Base-by-base conservation (phyloP, 2,888 invertebrate genomes). In the Clunio marinus region DNA sequence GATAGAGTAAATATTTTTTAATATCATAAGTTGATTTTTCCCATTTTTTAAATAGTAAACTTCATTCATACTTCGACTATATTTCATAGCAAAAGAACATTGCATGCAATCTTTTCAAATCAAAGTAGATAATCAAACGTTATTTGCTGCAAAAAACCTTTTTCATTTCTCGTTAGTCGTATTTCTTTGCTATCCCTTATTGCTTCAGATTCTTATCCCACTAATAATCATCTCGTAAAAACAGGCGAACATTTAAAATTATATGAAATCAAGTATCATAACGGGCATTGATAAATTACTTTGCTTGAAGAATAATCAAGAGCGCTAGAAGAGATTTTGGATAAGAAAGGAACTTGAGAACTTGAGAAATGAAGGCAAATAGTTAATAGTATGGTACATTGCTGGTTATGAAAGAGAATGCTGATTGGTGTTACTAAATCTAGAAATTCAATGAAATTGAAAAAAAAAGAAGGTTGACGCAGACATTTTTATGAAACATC, bases 151-250 rank as follows among this genome's bases (percentile, higher is more conserved):
- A 10, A 41, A 41, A 41, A 2, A 20, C n/a, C 15, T 10, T 51
- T 51, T 51, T 62, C 62, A 62, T 62, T 62, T 41, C 62, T 62
- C 62, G 62, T 62, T 62, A 62, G 37, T 62, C 41, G 41, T 62
- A 59, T 62, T 62, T 60, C 37, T 28, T 28, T 58, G n/a, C 28
- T 22, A 7, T 51, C 20, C 51, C 51, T 51, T 51, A 22, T 8
- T 3, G 22, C 22, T 22, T 51, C 51, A 22, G 17, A 51, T 51
- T 22, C 4, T 17, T 51, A 51, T 41, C 41, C 41, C 41, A n/a
- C 41, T 10, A 2, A 10, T 15, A 41, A 51, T 51, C 51, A 51
- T 51, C 51, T 51, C 51, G 51, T n/a, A 15, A 8, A 51, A 51
- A 51, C 51, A 57, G 57, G 25, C 27, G 25, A 57, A 25, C 57